Percentiles rank a stretch among this genome's conserved stretches.
phyloP scores from a whole-genome alignment of 2,888 invertebrate genomes.

The Melinaea marsaeus region DNA sequence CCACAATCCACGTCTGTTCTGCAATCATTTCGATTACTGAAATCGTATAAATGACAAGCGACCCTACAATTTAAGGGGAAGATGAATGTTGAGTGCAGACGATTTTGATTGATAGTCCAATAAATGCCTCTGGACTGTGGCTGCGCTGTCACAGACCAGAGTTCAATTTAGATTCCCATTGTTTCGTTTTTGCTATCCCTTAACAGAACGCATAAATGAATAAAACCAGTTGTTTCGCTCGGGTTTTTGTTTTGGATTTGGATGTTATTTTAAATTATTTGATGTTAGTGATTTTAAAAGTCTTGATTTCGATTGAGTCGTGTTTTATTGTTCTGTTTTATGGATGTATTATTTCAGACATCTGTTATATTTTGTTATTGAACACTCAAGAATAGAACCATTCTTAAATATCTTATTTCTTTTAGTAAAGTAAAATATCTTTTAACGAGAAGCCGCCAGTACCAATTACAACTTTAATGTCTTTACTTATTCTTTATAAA shows the following conservation, averaged over 20 bases:
- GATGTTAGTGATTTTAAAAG: conserved; percentile 20
- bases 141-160: conserved; percentile 56
- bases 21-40: conserved; percentile 27
- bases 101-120: conserved; percentile 63
- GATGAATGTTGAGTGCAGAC: conserved; percentile 42
- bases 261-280: conserved; percentile 35
- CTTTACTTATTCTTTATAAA: conserved; percentile 20
- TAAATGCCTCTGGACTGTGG: conserved; percentile 49
- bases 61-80: conserved; percentile 39
- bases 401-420: neutral
- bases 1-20: conserved; percentile 26
- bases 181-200: conserved; percentile 63
- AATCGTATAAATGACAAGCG: conserved; percentile 28
- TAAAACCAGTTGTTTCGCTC: conserved; percentile 56
- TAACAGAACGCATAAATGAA: conserved; percentile 63
- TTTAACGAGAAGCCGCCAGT: conserved; percentile 21
- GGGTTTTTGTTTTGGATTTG: conserved; percentile 50
- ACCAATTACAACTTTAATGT: conserved; percentile 20
- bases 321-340: neutral
- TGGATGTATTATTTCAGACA: neutral
- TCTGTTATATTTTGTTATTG: neutral
- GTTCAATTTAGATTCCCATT: conserved; percentile 65
- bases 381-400: neutral
- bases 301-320: neutral
- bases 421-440: neutral